Conservation (phyloP, 2,113 vertebrate species). For the Semnopithecus entellus region DNA sequence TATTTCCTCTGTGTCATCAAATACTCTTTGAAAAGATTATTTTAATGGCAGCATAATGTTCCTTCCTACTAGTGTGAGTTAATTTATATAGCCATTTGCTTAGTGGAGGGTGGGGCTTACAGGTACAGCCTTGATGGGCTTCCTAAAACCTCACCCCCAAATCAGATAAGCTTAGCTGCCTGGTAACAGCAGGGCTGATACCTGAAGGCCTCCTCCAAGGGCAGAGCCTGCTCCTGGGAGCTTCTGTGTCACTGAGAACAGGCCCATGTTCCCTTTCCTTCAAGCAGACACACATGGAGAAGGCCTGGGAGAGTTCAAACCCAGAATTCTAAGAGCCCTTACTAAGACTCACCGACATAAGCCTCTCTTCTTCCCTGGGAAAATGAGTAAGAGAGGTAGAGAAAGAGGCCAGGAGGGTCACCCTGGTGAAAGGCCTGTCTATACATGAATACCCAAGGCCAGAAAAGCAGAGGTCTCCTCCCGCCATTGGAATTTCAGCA, state of each 20-base stretch:
- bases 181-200: background rate
- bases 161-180: background rate
- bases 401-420: background rate
- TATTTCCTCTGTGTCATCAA: background rate
- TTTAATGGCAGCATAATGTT: background rate
- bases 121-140: accelerated
- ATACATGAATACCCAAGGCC: background rate
- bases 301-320: background rate
- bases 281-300: background rate
- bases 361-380: background rate
- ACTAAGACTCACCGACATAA: background rate
- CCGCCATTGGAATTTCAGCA: background rate
- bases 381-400: background rate
- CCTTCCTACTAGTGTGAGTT: background rate
- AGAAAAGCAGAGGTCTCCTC: background rate
- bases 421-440: background rate
- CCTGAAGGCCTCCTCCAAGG: background rate
- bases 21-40: background rate
- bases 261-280: background rate
- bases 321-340: background rate
- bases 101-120: background rate
- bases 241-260: background rate
- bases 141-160: background rate
- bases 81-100: background rate
- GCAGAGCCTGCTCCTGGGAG: background rate